Evolutionary conservation across 2,113 vertebrate genomes (phyloP).

Genomic region (Phycodurus eques): DNA sequence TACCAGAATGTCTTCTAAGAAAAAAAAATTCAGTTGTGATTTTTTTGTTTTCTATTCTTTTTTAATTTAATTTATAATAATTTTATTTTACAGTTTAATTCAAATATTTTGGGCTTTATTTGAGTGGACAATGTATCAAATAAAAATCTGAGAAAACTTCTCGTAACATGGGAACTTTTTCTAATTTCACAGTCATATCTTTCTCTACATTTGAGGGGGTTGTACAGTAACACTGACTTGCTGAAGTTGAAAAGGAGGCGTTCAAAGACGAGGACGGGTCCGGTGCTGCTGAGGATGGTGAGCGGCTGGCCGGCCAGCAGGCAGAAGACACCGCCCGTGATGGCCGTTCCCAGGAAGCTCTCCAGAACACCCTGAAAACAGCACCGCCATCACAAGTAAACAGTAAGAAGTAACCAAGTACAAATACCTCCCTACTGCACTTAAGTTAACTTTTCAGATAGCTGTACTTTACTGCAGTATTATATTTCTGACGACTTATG

Average conservation of each 20-base stretch:
- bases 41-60: too few relatives aligned
- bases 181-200: too few relatives aligned
- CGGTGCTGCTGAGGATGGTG: constrained; percentile 95
- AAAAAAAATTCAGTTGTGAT: too few relatives aligned
- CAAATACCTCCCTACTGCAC: background rate
- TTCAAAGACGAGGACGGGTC: constrained; percentile 95
- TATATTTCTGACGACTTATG: too few relatives aligned
- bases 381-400: too few relatives aligned
- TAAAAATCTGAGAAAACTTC: too few relatives aligned
- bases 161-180: too few relatives aligned
- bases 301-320: constrained; percentile 92
- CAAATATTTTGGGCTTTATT: too few relatives aligned
- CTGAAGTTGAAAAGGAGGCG: constrained; percentile 97
- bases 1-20: too few relatives aligned
- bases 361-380: constrained; percentile 88
- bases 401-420: background rate
- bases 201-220: background rate
- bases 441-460: background rate
- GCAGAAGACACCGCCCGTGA: constrained; percentile 88
- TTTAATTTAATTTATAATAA: too few relatives aligned
- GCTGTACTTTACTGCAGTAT: background rate
- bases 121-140: too few relatives aligned
- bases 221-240: constrained; percentile 75
- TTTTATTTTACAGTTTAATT: too few relatives aligned
- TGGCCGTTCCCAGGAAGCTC: constrained; percentile 95